Evolutionary conservation across 1,140 invertebrate species (phyloP), one percentile per base, ranked within the genome.

Genomic region (Myzus persicae): DNA sequence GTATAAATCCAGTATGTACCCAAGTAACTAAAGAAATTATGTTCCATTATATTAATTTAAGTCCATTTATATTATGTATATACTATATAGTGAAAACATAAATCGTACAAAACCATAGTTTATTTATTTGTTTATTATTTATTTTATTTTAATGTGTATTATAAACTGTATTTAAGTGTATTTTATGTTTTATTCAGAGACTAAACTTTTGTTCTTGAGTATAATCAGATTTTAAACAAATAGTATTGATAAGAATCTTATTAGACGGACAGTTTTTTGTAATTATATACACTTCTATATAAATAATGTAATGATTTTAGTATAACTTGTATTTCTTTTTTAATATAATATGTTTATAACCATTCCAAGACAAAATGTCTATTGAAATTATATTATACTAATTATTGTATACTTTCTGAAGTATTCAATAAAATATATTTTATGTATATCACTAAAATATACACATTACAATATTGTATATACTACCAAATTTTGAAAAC

Each of bases 91-190:
- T 38, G 9, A 22, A 89, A 89, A 89, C 87, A 7, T 46, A 89
- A 89, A 51, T 51, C 87, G 46, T 89, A 54, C 88, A 89, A 89
- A 89, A 51, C 88, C 38, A 89, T 89, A 26, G 36, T 89, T 54
- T 89, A 89, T 89, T 89, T 89, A 40, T 54, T 40, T 89, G 48
- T 89, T 51, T 89, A 24, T 46, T 89, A 38, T 89, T 89, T 89
- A 89, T 89, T 54, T 89, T 54, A 51, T 54, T 51, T 54, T 89
- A 24, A 89, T 31, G 48, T 89, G 88, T 89, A 89, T 89, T 89
- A 38, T 51, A 89, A 89, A 84, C n/a, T 44, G 42, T 87, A 87
- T 87, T 87, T 87, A n/a, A 51, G 31, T 88, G 85, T 88, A n/a
- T 88, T 88, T 87, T 88, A 51, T 46, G 31, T 88, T 51, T 89